Evolutionary conservation across 2,113 vertebrate species (phyloP), one percentile per base, ranked within the genome.

Genomic region (Hippocampus comes): DNA sequence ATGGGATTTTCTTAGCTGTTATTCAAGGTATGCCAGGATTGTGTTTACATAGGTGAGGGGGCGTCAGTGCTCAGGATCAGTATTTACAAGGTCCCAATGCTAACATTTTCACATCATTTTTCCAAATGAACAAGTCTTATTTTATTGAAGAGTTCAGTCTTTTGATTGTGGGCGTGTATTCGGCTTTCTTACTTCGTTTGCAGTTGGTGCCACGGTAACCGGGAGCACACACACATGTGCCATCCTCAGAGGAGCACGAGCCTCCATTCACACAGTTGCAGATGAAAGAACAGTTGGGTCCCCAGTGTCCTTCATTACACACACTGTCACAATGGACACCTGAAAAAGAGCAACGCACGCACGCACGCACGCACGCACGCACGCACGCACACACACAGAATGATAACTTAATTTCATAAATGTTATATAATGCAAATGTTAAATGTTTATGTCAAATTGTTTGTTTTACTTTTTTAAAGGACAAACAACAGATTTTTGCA

Each of bases 181-280:
- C 34, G 34, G 34, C 18, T 20, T 68, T 6, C 90, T 94, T 94
- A 98, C 96, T 92, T 91, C 94, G 92, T 85, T 94, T 94, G 90
- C 96, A 98, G 82, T 91, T 78, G 80, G 93, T 92, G 65, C 96
- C 96, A 21, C 94, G 90, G 89, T 92, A 98, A 30, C 96, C 96
- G 0, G 96, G 92, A 0, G 94, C 89, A 17, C 96, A 98, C 73
- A 93, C 92, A n/a, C 96, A 98, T 75, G 89, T 90, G 0, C 96
- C 96, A 0, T 98, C 95, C 86, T 96, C 92, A 0, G 95, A 95
- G 2, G 94, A 94, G 83, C 96, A 98, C 85, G 95, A 96, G 0
- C 95, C 96, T 0, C 95, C 94, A 0, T 98, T 96, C 87, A 94
- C 94, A 12, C 96, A 98, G 92, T 86, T 93, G 74, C 96, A 98